These are phyloP conservation scores for Rhadinocentrus ornatus DNA, from an alignment of 2,797 vertebrate species.

Conservation along the genomic window DNA sequence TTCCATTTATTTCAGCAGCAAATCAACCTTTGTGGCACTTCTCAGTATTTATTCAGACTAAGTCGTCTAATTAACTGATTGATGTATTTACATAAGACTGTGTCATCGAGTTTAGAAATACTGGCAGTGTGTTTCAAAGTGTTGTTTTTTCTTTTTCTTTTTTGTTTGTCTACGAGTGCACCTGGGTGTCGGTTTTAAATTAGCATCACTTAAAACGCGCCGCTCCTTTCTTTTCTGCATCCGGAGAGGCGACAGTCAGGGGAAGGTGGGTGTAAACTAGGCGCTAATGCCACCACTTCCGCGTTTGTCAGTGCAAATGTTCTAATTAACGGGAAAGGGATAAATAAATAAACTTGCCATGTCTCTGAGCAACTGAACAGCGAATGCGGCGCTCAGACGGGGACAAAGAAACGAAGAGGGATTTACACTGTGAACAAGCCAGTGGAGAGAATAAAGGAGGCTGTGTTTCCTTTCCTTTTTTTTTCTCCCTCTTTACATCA, in stretches of 20 bases:
- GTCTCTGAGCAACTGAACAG: conserved; percentile 71
- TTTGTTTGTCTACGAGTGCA: conserved; percentile 36
- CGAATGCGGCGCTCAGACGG: conserved; percentile 40
- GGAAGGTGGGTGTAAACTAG: conserved; percentile 75
- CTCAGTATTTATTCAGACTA: conserved; percentile 9
- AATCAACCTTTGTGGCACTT: conserved; percentile 1
- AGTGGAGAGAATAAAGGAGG: conserved; percentile 49
- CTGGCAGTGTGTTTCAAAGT: conserved; percentile 35
- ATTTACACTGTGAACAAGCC: conserved; percentile 58
- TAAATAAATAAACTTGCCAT: conserved; percentile 76
- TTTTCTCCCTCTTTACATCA: neutral
- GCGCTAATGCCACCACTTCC: conserved; percentile 77
- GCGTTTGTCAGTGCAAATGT: conserved; percentile 73
- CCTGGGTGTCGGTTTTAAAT: conserved; percentile 48
- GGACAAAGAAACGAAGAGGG: conserved; percentile 59
- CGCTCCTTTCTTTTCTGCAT: conserved; percentile 19
- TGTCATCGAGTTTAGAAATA: conserved; percentile 35
- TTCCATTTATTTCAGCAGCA: conserved; percentile 10
- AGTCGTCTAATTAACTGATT: conserved; percentile 36
- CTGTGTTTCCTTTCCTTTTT: conserved; percentile 26
- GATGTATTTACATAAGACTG: conserved; percentile 31
- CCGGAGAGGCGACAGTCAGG: conserved; percentile 53
- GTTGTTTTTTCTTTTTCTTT: conserved; percentile 17
- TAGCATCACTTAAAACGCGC: conserved; percentile 19
- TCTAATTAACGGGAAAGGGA: conserved; percentile 78